Evolutionary conservation across 2,113 vertebrate species (phyloP).

Genomic region (Ptyas mucosa): DNA sequence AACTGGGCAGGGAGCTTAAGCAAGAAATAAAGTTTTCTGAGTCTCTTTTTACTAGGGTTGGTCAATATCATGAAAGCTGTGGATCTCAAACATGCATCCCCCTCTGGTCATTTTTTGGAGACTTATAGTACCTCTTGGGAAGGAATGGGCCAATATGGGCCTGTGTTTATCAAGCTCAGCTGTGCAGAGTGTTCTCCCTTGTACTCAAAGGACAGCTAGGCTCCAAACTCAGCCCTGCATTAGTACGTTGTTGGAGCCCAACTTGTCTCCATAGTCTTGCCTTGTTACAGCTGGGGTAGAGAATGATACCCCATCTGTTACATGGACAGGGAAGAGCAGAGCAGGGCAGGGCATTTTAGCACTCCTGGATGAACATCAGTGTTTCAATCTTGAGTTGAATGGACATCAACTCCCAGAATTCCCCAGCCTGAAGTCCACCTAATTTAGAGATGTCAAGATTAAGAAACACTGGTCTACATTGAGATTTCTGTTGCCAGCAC

Average conservation of each 20-base stretch:
- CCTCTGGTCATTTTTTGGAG: not conserved
- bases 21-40: not conserved
- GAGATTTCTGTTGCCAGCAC: not conserved
- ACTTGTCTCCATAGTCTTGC: not conserved
- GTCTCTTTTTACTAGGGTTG: not conserved
- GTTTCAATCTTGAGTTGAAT: not conserved
- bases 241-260: not conserved
- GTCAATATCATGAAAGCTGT: not conserved
- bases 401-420: not conserved
- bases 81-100: not conserved
- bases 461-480: not conserved
- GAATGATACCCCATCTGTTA: not conserved
- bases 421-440: not conserved
- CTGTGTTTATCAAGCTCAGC: not conserved
- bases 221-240: not conserved
- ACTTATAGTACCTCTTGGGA: not conserved
- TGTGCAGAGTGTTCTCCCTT: not conserved
- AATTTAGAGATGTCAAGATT: not conserved
- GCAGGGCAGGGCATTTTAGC: not conserved
- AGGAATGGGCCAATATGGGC: not conserved
- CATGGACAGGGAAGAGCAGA: not conserved
- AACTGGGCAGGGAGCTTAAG: slow-evolving; percentile 70
- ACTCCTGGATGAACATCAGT: not conserved
- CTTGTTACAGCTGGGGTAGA: not conserved
- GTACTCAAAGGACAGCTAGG: not conserved